Evolutionary conservation across 2,888 invertebrate genomes (phyloP).

Genomic region (Hartigia nigra): DNA sequence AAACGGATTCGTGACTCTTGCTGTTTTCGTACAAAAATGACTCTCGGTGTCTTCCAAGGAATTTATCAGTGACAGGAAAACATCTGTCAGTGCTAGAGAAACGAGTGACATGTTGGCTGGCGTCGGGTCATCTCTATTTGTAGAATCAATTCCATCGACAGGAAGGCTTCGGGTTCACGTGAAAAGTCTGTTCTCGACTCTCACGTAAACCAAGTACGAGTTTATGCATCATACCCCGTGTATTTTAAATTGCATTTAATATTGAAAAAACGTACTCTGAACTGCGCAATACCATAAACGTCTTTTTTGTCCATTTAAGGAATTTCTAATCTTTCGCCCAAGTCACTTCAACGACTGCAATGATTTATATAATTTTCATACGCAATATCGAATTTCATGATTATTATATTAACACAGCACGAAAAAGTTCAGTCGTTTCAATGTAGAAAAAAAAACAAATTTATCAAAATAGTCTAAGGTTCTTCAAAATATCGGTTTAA

Average conservation of each 20-base stretch:
- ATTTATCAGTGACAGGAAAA: not conserved
- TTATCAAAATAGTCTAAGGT: not conserved
- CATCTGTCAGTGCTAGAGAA: not conserved
- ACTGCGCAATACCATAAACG: not conserved
- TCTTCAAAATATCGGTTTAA: no score
- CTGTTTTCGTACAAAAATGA: not conserved
- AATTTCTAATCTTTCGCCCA: not conserved
- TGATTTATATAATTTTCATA: not conserved
- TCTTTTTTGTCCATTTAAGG: not conserved
- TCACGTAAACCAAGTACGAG: not conserved
- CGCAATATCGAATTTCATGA: not conserved
- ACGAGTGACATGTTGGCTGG: constrained; percentile 7
- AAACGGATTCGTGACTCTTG: not conserved
- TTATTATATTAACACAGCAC: no score
- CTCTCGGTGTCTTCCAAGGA: not conserved
- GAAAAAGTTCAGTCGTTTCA: no score
- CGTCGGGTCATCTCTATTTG: constrained; percentile 19
- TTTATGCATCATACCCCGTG: not conserved
- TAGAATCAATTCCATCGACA: constrained; percentile 10
- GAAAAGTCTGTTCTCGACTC: not conserved
- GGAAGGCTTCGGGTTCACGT: not conserved
- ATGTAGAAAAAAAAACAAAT: not conserved
- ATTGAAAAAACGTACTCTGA: not conserved
- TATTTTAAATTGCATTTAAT: not conserved
- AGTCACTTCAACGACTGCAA: not conserved